Conservation (phyloP, 2,888 invertebrate genomes). For the Tricholauxania praeusta region DNA sequence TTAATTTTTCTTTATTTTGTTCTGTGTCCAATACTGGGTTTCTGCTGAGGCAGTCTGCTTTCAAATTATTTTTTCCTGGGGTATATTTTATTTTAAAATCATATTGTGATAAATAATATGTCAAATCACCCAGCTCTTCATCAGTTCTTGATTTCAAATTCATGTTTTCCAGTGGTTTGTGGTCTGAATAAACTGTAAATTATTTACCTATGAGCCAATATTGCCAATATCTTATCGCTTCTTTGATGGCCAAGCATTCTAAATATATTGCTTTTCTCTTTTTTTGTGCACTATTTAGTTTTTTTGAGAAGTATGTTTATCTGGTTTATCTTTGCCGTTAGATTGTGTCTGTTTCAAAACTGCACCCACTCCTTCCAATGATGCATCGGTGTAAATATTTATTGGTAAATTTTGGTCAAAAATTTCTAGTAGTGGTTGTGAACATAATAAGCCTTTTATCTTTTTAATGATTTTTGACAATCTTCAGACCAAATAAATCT, state of each 20-base stretch:
- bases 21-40: conserved; percentile 38
- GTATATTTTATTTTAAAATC: conserved; percentile 40
- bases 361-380: conserved; percentile 43
- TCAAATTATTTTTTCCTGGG: conserved; percentile 40
- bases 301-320: conserved; percentile 45
- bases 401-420: conserved; percentile 46
- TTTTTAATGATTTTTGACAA: conserved; percentile 43
- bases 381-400: conserved; percentile 45
- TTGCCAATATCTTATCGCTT: conserved; percentile 46
- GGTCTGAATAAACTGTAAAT: conserved; percentile 45
- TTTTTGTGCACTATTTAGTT: conserved; percentile 44
- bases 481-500: conserved; percentile 43
- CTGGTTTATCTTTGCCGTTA: conserved; percentile 43
- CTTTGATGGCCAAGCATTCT: conserved; percentile 46
- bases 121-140: conserved; percentile 39
- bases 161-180: conserved; percentile 46
- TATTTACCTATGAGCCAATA: conserved; percentile 42
- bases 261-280: conserved; percentile 45
- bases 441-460: conserved; percentile 42
- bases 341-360: conserved; percentile 44
- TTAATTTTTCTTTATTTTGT: conserved; percentile 32
- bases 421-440: conserved; percentile 43
- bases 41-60: conserved; percentile 42
- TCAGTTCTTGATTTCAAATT: conserved; percentile 42
- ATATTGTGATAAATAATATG: conserved; percentile 41